Conservation (phyloP, 2,113 vertebrate genomes). For the Cryptoleucopteryx plumbea region DNA sequence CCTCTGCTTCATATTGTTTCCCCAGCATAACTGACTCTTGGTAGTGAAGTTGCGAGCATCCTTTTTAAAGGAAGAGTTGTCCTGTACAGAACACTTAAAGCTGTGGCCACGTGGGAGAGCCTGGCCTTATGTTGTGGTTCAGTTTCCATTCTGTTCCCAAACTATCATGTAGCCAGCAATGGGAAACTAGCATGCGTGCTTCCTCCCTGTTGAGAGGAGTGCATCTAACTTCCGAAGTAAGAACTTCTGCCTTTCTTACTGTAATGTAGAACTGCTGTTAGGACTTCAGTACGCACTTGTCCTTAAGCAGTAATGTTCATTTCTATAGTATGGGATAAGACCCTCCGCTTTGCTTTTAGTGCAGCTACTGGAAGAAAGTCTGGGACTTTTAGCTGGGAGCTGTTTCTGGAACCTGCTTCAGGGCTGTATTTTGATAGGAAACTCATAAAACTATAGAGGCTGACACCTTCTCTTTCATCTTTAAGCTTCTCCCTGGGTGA, state of each 20-base stretch:
- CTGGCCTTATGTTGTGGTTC: neutral
- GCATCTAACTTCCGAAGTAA: neutral
- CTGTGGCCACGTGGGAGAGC: neutral
- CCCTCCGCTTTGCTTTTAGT: neutral
- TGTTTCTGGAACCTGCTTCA: neutral
- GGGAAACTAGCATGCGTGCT: neutral
- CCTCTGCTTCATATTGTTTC: neutral
- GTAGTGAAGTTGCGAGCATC: neutral
- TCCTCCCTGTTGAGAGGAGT: neutral
- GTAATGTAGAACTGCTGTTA: neutral
- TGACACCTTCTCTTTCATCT: slow-evolving; percentile 8
- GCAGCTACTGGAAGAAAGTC: neutral
- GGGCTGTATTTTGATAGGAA: neutral
- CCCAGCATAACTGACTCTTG: neutral
- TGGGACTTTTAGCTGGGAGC: neutral
- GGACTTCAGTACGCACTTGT: neutral
- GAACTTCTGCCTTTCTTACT: neutral
- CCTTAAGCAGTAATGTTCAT: neutral
- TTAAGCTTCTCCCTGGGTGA: neutral
- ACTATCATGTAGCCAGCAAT: neutral
- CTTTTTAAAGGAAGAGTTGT: neutral
- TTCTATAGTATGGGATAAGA: neutral
- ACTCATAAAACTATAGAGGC: neutral
- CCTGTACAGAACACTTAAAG: neutral
- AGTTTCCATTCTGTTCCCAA: neutral